A percentile compares a stretch with the other conserved stretches of the same genome.
Conservation (phyloP, 2,113 vertebrate species). For the Nothocercus nigrocapillus region DNA sequence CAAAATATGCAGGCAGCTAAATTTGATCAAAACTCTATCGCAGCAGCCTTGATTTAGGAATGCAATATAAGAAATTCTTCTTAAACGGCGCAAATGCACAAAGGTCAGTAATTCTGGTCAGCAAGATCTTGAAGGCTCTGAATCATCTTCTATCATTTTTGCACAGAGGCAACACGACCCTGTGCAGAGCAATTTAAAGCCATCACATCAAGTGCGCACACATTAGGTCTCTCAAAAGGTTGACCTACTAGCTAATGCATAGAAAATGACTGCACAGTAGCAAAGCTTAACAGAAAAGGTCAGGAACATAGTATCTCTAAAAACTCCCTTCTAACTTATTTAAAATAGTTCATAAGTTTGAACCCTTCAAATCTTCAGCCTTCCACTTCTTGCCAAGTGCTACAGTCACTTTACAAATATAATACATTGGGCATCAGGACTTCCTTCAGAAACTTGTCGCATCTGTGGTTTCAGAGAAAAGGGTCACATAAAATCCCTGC, state of each 20-base stretch:
- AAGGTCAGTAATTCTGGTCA: neutral
- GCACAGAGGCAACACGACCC: neutral
- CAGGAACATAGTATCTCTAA: neutral
- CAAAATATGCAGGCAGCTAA: neutral
- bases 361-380: neutral
- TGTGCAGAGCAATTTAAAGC: neutral
- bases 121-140: neutral
- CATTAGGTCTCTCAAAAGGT: neutral
- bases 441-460: neutral
- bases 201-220: neutral
- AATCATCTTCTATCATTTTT: neutral
- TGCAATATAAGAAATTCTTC: neutral
- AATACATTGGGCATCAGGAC: too few relatives aligned
- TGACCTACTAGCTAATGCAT: neutral
- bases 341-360: neutral
- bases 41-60: neutral
- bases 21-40: too few relatives aligned
- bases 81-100: neutral
- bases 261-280: neutral
- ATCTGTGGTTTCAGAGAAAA: neutral
- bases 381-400: neutral
- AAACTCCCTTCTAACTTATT: neutral
- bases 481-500: neutral
- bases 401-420: neutral
- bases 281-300: neutral